Percentiles rank a stretch among this genome's conserved stretches.
Conservation (phyloP, 2,888 invertebrate genomes). For the Hemistola chrysoprasaria region DNA sequence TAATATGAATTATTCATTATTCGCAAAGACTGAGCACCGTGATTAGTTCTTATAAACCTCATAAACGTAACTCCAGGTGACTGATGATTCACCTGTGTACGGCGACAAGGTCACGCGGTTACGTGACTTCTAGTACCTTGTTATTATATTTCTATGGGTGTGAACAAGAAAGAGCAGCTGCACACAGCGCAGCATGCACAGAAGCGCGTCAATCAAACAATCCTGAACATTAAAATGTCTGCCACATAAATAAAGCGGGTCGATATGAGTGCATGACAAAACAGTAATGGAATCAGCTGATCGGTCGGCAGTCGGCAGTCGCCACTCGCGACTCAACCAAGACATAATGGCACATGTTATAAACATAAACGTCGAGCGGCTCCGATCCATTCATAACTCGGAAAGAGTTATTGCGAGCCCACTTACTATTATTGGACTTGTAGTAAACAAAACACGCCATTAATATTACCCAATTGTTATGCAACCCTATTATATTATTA, state of each 20-base stretch:
- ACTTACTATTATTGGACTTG: conserved; percentile 48
- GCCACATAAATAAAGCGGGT: conserved; percentile 6
- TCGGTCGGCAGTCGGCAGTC: conserved; percentile 20
- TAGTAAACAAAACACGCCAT: conserved; percentile 53
- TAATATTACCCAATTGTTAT: conserved; percentile 35
- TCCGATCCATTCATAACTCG: conserved; percentile 60
- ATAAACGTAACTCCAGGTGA: too few relatives aligned
- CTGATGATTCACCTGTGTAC: too few relatives aligned
- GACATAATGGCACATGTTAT: conserved; percentile 38
- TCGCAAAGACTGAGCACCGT: too few relatives aligned
- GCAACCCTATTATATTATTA: conserved; percentile 26
- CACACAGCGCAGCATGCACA: too few relatives aligned
- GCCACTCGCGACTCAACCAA: conserved; percentile 1
- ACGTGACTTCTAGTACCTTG: too few relatives aligned
- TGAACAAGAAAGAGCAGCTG: too few relatives aligned
- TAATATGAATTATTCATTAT: too few relatives aligned
- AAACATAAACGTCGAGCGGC: conserved; percentile 52
- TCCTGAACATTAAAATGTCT: background rate
- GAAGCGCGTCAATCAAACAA: too few relatives aligned
- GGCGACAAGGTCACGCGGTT: too few relatives aligned
- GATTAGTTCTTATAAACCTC: too few relatives aligned
- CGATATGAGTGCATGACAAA: conserved; percentile 26
- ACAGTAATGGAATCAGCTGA: conserved; percentile 26
- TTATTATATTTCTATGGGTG: too few relatives aligned
- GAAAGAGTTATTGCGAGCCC: conserved; percentile 55